A percentile compares a stretch with the other conserved stretches of the same genome.
phyloP scores from a whole-genome alignment of 2,113 vertebrate species.

The Dolichallabes microphthalmus region DNA sequence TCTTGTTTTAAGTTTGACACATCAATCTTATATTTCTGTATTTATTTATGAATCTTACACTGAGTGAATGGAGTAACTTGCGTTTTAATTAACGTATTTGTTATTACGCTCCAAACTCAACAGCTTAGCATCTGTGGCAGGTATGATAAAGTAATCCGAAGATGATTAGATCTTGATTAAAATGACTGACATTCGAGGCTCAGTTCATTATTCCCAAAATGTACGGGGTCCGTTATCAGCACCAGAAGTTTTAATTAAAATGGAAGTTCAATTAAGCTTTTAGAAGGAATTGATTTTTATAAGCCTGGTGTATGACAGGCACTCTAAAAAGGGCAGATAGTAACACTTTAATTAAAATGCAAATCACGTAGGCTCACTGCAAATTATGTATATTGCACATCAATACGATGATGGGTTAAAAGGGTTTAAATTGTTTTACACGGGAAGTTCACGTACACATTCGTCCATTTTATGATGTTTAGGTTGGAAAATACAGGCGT shows the following conservation, averaged over 20 bases:
- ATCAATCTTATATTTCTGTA: not conserved
- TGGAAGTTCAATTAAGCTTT: conserved; percentile 35
- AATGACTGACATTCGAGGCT: conserved; percentile 41
- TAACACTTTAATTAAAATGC: conserved; percentile 14
- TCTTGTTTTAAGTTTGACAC: not conserved
- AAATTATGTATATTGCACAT: not conserved
- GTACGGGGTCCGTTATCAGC: conserved; percentile 39
- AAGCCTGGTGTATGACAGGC: conserved; percentile 27
- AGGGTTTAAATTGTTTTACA: not conserved
- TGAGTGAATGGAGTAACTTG: not conserved
- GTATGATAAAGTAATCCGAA: conserved; percentile 35
- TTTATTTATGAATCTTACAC: not conserved
- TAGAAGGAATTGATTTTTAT: conserved; percentile 42
- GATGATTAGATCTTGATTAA: conserved; percentile 39
- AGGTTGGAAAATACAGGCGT: not conserved
- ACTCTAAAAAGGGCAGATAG: conserved; percentile 13
- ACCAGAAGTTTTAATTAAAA: conserved; percentile 36
- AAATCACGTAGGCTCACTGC: not conserved
- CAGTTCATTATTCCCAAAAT: not conserved
- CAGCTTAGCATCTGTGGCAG: conserved; percentile 17
- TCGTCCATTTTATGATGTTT: not conserved
- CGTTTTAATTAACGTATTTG: conserved; percentile 23
- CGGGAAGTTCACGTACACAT: not conserved
- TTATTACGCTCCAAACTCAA: not conserved
- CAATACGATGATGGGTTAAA: not conserved